These are phyloP conservation scores for Gari tellinella DNA, from an alignment of 2,888 invertebrate species.

Conservation along the genomic window DNA sequence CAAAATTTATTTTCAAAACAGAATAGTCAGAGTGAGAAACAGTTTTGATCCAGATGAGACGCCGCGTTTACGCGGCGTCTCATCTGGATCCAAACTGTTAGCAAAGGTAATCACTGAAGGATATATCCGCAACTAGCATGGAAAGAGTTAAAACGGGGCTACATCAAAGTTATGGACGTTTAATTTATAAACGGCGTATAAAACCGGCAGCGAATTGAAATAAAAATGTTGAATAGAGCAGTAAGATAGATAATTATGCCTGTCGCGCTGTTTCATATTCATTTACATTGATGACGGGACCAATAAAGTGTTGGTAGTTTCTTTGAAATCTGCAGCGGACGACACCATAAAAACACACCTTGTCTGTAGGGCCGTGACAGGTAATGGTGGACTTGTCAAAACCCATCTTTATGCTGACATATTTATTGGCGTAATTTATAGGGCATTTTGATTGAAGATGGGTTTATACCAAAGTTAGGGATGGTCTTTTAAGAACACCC, in stretches of 20 bases:
- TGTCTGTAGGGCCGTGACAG: conserved; percentile 42
- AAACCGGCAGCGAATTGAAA: conserved; percentile 19
- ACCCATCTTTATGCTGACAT: conserved; percentile 37
- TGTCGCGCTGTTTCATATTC: conserved; percentile 32
- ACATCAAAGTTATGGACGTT: conserved; percentile 27
- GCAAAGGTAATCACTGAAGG: too few relatives aligned
- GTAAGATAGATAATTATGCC: conserved; percentile 13
- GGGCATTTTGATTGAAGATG: conserved; percentile 2
- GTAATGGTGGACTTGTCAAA: conserved; percentile 40
- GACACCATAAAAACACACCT: neutral
- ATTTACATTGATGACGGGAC: conserved; percentile 19
- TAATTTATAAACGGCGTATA: conserved; percentile 23
- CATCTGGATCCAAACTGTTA: too few relatives aligned
- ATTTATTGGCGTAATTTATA: conserved; percentile 39
- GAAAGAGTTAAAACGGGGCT: too few relatives aligned
- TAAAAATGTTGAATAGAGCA: conserved; percentile 11
- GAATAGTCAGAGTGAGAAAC: too few relatives aligned
- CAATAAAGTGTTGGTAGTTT: conserved; percentile 12
- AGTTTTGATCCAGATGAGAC: too few relatives aligned
- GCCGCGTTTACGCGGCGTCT: too few relatives aligned
- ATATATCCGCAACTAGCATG: too few relatives aligned
- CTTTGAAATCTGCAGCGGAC: conserved; percentile 32
- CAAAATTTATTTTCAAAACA: too few relatives aligned
- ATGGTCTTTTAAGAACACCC: too few relatives aligned
- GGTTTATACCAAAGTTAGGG: neutral